Conservation (phyloP, 2,888 invertebrate genomes). For the Leptopterna dolabrata region DNA sequence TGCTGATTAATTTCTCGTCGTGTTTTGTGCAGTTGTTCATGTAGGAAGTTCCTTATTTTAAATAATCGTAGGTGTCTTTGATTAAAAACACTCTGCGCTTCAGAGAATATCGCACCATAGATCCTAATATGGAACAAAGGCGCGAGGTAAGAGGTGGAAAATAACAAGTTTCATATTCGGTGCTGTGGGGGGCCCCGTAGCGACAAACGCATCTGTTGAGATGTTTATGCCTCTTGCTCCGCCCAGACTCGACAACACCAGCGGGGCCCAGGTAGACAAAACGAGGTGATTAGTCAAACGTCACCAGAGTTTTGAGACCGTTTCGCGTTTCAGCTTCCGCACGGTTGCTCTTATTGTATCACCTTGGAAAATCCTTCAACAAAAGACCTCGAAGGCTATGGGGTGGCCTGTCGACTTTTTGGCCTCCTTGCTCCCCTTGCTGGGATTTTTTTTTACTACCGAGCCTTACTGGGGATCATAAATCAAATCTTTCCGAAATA, state of each 20-base stretch:
- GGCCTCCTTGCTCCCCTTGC: not conserved
- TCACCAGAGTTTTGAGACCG: conserved; percentile 14
- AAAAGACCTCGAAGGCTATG: not conserved
- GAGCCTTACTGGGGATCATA: not conserved
- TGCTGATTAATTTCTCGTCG: too few species aligned
- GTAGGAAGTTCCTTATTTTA: too few species aligned
- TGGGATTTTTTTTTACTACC: not conserved
- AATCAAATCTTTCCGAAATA: not conserved
- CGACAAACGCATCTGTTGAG: conserved; percentile 1
- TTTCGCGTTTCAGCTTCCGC: not conserved
- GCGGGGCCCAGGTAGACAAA: not conserved
- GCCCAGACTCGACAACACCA: not conserved
- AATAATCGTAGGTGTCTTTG: too few species aligned
- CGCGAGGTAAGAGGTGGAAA: not conserved
- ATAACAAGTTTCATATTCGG: not conserved
- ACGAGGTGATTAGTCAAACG: conserved; percentile 45
- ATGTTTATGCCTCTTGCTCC: not conserved
- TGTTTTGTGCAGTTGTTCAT: too few species aligned
- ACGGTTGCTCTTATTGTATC: not conserved
- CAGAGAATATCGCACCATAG: too few species aligned
- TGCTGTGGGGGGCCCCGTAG: not conserved
- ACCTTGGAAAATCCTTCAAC: not conserved
- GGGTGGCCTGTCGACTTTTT: not conserved
- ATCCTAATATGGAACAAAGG: too few species aligned
- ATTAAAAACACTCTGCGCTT: too few species aligned